Evolutionary conservation across 2,113 vertebrate genomes (phyloP).

Genomic region (Microcebus tavaratra): DNA sequence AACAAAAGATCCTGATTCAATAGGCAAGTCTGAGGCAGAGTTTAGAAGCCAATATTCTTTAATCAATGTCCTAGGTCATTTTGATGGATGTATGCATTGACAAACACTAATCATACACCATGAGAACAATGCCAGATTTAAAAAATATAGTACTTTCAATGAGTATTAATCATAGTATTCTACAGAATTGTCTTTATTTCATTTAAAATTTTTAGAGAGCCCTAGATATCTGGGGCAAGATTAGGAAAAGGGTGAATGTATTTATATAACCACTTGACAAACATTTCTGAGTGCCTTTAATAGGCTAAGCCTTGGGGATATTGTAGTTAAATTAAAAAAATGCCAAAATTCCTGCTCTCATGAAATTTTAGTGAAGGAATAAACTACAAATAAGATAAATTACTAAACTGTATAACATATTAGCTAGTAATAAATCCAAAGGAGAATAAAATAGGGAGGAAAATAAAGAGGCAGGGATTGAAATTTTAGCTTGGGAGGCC

Average conservation of each 20-base stretch:
- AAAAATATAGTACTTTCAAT: not conserved
- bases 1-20: not conserved
- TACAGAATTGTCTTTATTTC: not conserved
- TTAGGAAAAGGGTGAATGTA: not conserved
- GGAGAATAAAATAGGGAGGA: not conserved
- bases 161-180: not conserved
- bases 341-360: not conserved
- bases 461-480: fast-evolving
- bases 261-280: not conserved
- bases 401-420: not conserved
- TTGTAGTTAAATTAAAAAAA: not conserved
- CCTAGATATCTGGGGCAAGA: not conserved
- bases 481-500: not conserved
- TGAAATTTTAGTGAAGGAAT: not conserved
- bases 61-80: not conserved
- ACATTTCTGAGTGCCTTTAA: not conserved
- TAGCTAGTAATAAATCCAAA: not conserved
- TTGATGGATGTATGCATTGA: not conserved
- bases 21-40: not conserved
- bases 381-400: not conserved
- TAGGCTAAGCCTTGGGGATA: not conserved
- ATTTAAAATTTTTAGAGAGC: not conserved
- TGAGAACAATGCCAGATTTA: not conserved
- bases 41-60: not conserved
- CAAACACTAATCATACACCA: not conserved